Evolutionary conservation across 2,113 vertebrate genomes (phyloP).

Genomic region (Pipa parva): DNA sequence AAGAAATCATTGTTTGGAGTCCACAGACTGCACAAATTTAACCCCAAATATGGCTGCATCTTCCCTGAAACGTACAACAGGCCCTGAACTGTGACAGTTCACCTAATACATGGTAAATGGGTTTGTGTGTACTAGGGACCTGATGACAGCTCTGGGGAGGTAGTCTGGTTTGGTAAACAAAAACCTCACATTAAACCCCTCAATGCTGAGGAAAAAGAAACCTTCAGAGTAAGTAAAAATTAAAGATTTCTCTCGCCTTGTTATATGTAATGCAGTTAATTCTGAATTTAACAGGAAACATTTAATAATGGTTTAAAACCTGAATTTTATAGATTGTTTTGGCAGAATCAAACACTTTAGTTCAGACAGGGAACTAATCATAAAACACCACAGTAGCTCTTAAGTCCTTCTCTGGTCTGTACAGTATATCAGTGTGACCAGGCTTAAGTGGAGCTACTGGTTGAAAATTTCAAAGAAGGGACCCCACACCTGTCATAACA

Average conservation of each 20-base stretch:
- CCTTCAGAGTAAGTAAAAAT: no score
- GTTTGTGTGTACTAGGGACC: conserved; percentile 13
- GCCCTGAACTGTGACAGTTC: background rate
- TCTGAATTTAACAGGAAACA: no score
- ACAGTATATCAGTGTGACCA: background rate
- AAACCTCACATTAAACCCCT: no score
- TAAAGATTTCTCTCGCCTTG: no score
- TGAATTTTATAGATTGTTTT: no score
- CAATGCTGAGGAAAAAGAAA: no score
- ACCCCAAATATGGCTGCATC: conserved; percentile 9
- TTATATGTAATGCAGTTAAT: no score
- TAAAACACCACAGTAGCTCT: background rate
- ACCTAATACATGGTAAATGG: background rate
- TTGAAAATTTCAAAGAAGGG: background rate
- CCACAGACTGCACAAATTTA: no score
- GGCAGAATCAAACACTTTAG: no score
- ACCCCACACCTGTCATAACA: background rate
- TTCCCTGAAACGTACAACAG: conserved; percentile 8
- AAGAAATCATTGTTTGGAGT: no score
- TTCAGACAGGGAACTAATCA: background rate
- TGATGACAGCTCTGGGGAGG: conserved; percentile 36
- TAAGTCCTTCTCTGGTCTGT: background rate
- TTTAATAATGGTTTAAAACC: no score
- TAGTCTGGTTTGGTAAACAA: no score
- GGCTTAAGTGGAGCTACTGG: background rate